Evolutionary conservation across 1,140 invertebrate genomes (phyloP), one percentile per base, ranked within the genome.

Genomic region (Pachypsylla venusta): DNA sequence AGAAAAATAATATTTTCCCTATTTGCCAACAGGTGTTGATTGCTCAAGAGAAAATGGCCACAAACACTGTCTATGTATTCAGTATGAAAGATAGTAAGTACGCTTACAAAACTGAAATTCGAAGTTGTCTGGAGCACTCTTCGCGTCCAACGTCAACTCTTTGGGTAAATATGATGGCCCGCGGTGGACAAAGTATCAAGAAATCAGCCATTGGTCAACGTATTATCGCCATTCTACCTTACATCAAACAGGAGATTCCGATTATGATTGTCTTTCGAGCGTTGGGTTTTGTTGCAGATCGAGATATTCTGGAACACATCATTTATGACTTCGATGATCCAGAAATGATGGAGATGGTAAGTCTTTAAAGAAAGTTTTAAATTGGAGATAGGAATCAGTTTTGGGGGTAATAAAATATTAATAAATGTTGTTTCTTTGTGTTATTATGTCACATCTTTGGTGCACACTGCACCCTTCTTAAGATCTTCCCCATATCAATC

Each of bases 1-100:
- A n/a, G n/a, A n/a, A n/a, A n/a, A n/a, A n/a, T 30, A 30, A 57
- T 2, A n/a, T 48, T 16, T 7, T 57, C 59, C 58, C 55, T 59
- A 19, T 60, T 53, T 59, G 64, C 42, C 20, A n/a, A 35, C 60
- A 83, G 75, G 82, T 87, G 0, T 73, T 99, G 1, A 98, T 99
- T 73, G 95, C 95, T 7, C 95, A 99, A 73, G 95, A 99, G 72
- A 98, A 98, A 75, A 99, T 99, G 95, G 95, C 96, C 13, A 98
- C 95, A 10, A 99, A 99, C 70, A 98, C 94, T 57, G 96, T 99
- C 2, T 99, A 99, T 75, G 96, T 99, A 1, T 99, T 99, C 70
- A 88, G 89, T 67, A 94, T 98, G 88, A 99, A 98, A 75, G 88
- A 90, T 70, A 88, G 89, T 56, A 99, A 99, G 73, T 99, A 91